Percentiles rank a stretch among this genome's conserved stretches.
Evolutionary conservation across 2,797 vertebrate species (phyloP).

Genomic region (Sitta carolinensis): DNA sequence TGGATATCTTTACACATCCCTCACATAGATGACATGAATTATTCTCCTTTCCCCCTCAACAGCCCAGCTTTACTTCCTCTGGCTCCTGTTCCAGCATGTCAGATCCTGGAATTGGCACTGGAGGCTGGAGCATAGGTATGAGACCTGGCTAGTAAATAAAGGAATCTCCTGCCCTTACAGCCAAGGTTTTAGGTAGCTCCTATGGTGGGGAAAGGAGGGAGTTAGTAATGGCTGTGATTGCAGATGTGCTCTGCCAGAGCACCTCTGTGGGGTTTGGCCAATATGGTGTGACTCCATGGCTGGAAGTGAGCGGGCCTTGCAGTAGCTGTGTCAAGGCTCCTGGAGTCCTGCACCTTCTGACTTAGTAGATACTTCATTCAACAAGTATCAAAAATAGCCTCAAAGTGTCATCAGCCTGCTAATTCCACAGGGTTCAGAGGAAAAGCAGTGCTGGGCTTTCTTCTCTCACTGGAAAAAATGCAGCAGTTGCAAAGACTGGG

Average conservation of each 20-base stretch:
- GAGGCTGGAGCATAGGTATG: constrained; percentile 88
- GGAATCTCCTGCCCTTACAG: neutral
- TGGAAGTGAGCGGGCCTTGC: neutral
- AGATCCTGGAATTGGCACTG: constrained; percentile 82
- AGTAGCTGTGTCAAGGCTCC: accelerated
- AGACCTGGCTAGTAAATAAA: neutral
- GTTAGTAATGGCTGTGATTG: neutral
- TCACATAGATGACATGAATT: neutral
- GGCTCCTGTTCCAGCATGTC: constrained; percentile 94
- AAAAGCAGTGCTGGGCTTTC: neutral
- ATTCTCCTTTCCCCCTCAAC: constrained; percentile 26
- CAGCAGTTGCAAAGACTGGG: neutral
- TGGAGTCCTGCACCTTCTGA: neutral
- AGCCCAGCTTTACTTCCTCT: constrained; percentile 94
- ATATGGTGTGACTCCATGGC: neutral
- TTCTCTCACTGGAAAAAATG: neutral
- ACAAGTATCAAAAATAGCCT: accelerated
- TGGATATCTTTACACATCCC: neutral
- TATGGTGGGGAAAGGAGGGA: neutral
- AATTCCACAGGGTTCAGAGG: neutral
- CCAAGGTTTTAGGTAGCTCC: neutral
- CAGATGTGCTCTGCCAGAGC: neutral
- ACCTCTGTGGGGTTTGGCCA: neutral
- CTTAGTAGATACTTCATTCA: neutral
- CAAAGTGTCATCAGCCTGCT: neutral